These are phyloP conservation scores for Chalcosyrphus nemorum DNA, from an alignment of 2,888 invertebrate species.

Conservation along the genomic window DNA sequence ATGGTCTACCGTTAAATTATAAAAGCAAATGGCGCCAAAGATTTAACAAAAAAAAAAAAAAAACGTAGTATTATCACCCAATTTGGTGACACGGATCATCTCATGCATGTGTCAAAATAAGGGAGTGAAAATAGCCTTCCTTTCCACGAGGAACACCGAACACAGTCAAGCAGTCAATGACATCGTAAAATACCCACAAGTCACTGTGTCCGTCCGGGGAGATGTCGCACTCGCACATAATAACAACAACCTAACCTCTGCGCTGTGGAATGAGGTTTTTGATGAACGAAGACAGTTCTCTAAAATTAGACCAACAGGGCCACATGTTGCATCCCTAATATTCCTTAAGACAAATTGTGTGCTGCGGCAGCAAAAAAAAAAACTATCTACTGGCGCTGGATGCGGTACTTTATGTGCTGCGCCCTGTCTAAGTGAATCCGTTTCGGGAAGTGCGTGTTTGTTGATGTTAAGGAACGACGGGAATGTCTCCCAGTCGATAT, in stretches of 20 bases:
- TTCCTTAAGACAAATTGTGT: constrained; percentile 31
- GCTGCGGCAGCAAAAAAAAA: background rate
- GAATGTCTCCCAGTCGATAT: constrained; percentile 2
- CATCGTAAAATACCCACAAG: constrained; percentile 41
- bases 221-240: constrained; percentile 17
- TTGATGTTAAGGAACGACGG: constrained; percentile 43
- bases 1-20: too few relatives aligned
- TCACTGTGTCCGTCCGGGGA: constrained; percentile 12
- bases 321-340: constrained; percentile 62
- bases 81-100: constrained; percentile 62
- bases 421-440: constrained; percentile 4
- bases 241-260: background rate
- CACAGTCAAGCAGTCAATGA: constrained; percentile 24
- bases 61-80: constrained; percentile 63
- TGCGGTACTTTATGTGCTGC: constrained; percentile 7
- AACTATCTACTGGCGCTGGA: constrained; percentile 15
- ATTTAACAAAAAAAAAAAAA: background rate
- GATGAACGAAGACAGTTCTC: constrained; percentile 5
- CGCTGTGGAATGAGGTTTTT: background rate
- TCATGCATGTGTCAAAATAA: constrained; percentile 55
- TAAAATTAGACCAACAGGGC: constrained; percentile 43
- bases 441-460: constrained; percentile 15
- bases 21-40: too few relatives aligned
- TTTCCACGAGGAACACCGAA: background rate
- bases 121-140: constrained; percentile 15